A percentile compares a stretch with the other conserved stretches of the same genome.
Evolutionary conservation across 2,888 invertebrate genomes (phyloP).

Genomic region (Dicyrtoma fusca): DNA sequence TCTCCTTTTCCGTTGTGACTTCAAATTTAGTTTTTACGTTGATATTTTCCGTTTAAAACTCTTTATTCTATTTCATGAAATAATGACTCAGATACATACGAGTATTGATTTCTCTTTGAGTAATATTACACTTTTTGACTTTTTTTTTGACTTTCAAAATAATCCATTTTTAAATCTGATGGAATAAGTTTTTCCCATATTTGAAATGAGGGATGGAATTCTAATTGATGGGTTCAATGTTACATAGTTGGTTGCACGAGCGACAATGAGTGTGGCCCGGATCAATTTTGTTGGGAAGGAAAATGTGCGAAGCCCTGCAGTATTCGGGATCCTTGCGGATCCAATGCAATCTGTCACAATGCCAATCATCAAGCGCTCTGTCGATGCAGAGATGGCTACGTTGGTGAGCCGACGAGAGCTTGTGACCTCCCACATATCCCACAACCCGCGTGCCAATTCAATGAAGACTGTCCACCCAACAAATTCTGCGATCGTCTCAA

Average conservation of each 20-base stretch:
- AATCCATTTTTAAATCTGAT: neutral
- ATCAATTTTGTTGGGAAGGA: slow-evolving; percentile 78
- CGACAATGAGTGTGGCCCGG: slow-evolving; percentile 82
- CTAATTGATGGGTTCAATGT: neutral
- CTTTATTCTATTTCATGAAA: neutral
- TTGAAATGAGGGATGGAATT: neutral
- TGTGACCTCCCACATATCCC: slow-evolving; percentile 63
- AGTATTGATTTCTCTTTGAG: too few species aligned
- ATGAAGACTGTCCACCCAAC: slow-evolving; percentile 87
- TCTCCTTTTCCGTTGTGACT: too few species aligned
- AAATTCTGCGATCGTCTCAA: slow-evolving; percentile 82
- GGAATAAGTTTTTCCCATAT: neutral
- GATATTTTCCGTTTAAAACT: neutral
- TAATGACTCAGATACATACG: neutral
- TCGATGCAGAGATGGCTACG: slow-evolving; percentile 71
- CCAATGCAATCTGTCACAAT: slow-evolving; percentile 75
- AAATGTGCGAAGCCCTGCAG: slow-evolving; percentile 69
- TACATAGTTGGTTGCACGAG: slow-evolving; percentile 68
- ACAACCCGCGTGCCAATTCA: slow-evolving; percentile 76
- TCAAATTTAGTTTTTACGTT: neutral
- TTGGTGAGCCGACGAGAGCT: slow-evolving; percentile 68
- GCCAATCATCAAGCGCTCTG: slow-evolving; percentile 76
- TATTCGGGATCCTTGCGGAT: slow-evolving; percentile 64
- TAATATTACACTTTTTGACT: neutral
- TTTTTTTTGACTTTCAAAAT: neutral